Base-by-base conservation (phyloP, 1,140 invertebrate species). In the Phymorhynchus buccinoides region DNA sequence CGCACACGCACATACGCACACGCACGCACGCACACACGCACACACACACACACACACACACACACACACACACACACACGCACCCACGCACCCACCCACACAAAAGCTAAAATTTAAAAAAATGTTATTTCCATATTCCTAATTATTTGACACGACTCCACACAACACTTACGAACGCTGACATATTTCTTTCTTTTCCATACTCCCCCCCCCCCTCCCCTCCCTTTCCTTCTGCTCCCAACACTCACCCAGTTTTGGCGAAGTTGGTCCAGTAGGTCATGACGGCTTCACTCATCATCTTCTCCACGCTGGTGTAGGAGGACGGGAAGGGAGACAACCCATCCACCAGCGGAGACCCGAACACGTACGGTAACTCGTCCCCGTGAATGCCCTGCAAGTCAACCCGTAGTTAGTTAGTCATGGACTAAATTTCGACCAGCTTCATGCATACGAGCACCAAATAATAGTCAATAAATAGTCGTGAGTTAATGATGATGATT, bases 241-340 rank as follows among this genome's bases (percentile, higher is more conserved):
- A 6, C 41, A 95, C 96, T 96, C 94, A 99, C 98, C 98, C 98
- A n/a, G 96, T 97, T 92, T 97, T 96, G 22, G 97, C 97, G 92
- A 99, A 99, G 94, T 99, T 99, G n/a, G 97, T 96, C 94, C 98
- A 96, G 92, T 98, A 98, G 41, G 96, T 95, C 95, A 99, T 99
- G 78, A 98, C 96, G 83, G 96, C 96, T 93, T 99, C 97, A 1
- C 97, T 96, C 9, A 99, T 94, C 79, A 96, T 95, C 81, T 96
- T 95, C 94, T 99, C 98, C 32, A 96, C 95, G 92, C 96, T 96
- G 12, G 96, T 98, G 93, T 97, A 99, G 94, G 98, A 97, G 88
- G 95, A 95, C 41, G 96, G 96, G 93, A 97, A 98, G 90, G 96
- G 96, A 84, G 96, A 96, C 68, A 97, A 94, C 7, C 92, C 80